phyloP scores from a whole-genome alignment of 2,113 vertebrate genomes.

The Lampris incognitus region DNA sequence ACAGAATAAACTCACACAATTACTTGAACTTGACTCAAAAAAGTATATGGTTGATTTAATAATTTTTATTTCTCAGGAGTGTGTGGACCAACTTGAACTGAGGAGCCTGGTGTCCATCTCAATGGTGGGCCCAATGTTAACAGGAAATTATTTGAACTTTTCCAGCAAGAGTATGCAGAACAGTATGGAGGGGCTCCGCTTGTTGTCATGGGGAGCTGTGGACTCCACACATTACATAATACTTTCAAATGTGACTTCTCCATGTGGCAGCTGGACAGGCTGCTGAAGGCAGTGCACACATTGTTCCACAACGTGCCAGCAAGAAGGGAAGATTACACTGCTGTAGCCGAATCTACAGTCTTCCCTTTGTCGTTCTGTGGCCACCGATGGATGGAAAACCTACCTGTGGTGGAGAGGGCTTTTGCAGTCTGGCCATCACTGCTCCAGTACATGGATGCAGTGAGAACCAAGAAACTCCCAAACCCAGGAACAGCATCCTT shows the following conservation, averaged over 20 bases:
- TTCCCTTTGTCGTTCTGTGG: conserved; percentile 19
- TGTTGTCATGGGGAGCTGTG: conserved; percentile 25
- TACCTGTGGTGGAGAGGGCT: conserved; percentile 11
- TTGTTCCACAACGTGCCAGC: conserved; percentile 17
- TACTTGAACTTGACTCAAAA: too few species aligned
- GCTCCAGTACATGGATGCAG: not conserved
- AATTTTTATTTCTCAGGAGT: conserved; percentile 21
- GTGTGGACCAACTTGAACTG: conserved; percentile 15
- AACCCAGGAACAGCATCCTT: conserved; percentile 1
- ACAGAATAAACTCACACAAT: too few species aligned
- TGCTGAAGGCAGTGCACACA: conserved; percentile 13
- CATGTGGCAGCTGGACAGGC: conserved; percentile 25
- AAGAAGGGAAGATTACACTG: conserved; percentile 10
- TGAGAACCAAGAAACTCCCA: not conserved
- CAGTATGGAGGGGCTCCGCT: conserved; percentile 14
- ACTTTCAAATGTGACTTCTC: conserved; percentile 20
- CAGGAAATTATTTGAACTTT: conserved; percentile 17
- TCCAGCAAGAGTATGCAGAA: conserved; percentile 31
- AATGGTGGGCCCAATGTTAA: conserved; percentile 30
- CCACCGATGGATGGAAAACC: conserved; percentile 23
- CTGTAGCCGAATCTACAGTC: conserved; percentile 11
- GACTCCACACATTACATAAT: conserved; percentile 23
- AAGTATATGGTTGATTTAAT: too few species aligned
- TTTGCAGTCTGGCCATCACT: conserved; percentile 16
- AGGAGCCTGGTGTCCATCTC: conserved; percentile 21